Conservation (phyloP, 2,113 vertebrate genomes). For the Heterotilapia buettikoferi region DNA sequence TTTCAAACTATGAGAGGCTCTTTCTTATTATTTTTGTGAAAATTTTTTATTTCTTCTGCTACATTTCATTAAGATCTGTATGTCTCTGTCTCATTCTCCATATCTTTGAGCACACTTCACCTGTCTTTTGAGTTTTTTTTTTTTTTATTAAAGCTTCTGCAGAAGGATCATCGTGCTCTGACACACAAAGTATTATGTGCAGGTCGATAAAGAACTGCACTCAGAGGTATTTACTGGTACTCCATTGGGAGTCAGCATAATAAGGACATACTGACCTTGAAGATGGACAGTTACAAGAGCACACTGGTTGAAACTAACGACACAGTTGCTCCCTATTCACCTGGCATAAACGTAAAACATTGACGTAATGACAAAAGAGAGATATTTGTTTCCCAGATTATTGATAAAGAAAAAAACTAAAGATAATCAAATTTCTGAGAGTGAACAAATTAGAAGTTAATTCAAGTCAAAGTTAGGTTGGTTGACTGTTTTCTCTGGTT, state of each 20-base stretch:
- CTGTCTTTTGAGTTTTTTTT: not conserved
- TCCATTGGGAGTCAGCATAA: not conserved
- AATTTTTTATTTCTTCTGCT: fast-evolving
- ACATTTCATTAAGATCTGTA: not conserved
- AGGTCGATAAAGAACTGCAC: not conserved
- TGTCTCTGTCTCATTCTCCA: not conserved
- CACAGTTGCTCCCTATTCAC: not conserved
- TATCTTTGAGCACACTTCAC: not conserved
- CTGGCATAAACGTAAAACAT: not conserved
- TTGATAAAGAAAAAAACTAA: not conserved
- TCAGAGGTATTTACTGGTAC: not conserved
- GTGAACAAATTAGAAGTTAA: not conserved
- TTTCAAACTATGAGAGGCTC: not conserved
- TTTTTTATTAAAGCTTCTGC: not conserved
- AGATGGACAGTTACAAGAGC: not conserved
- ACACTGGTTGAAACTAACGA: not conserved
- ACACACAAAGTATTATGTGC: not conserved
- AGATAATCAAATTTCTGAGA: not conserved
- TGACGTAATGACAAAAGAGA: not conserved
- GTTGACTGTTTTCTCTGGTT: not conserved
- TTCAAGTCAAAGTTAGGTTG: not conserved
- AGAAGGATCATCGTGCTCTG: not conserved
- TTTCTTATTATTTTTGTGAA: not conserved
- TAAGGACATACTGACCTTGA: not conserved
- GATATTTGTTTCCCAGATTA: not conserved